Evolutionary conservation across 2,888 invertebrate species (phyloP).

Genomic region (Ophioninae sp.): DNA sequence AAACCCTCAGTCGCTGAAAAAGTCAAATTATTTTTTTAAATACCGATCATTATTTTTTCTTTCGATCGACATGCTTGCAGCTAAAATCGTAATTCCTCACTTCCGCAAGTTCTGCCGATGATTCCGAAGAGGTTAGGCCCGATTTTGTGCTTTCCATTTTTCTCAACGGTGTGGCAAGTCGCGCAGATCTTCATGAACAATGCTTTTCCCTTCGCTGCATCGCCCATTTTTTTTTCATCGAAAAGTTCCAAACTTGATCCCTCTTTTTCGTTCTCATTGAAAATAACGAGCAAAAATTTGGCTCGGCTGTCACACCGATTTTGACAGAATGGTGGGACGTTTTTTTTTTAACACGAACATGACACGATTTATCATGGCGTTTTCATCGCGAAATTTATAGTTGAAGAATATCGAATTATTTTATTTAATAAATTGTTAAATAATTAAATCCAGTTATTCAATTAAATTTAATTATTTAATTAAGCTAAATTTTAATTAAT

Average conservation of each 20-base stretch:
- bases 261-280: conserved; percentile 16
- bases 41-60: no score
- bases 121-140: conserved; percentile 88
- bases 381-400: not conserved
- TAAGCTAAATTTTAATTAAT: no score
- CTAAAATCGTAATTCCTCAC: conserved; percentile 64
- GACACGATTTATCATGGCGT: not conserved
- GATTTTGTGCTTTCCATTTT: conserved; percentile 86
- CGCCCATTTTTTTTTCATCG: conserved; percentile 80
- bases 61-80: not conserved
- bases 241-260: conserved; percentile 20
- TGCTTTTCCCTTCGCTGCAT: conserved; percentile 86
- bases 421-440: no score
- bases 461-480: no score
- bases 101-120: conserved; percentile 81
- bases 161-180: conserved; percentile 87
- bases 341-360: not conserved
- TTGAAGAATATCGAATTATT: not conserved
- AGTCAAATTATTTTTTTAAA: not conserved
- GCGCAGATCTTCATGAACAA: conserved; percentile 86
- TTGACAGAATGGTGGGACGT: conserved; percentile 49
- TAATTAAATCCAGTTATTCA: no score
- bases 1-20: conserved; percentile 81
- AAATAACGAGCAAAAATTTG: conserved; percentile 11
- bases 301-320: conserved; percentile 19